Conservation (phyloP, 1,140 invertebrate species). For the Hypothenemus hampei region DNA sequence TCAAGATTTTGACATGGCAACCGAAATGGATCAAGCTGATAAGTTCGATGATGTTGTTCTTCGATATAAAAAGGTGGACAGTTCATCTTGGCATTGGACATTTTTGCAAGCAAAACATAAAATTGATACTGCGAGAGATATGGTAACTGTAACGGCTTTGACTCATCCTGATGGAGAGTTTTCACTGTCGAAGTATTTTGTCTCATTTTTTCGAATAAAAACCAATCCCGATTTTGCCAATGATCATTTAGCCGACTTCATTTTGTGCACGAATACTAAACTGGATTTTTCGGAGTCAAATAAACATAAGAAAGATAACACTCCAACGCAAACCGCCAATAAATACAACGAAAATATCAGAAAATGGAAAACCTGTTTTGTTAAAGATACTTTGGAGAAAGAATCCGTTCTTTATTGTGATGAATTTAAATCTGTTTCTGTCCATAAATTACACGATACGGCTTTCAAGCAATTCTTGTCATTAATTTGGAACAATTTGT, state of each 20-base stretch:
- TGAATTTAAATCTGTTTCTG: not conserved
- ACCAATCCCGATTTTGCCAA: not conserved
- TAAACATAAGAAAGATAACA: not conserved
- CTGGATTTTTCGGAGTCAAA: slow-evolving; percentile 1
- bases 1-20: slow-evolving; percentile 11
- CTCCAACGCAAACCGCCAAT: not conserved
- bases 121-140: not conserved
- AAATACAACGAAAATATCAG: not conserved
- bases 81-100: not conserved
- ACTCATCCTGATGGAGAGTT: not conserved
- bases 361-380: not conserved
- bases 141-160: too few species aligned
- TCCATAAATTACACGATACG: not conserved
- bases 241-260: not conserved
- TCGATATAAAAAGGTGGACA: not conserved
- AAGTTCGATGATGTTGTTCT: slow-evolving; percentile 26
- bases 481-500: too few species aligned
- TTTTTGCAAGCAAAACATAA: slow-evolving; percentile 21
- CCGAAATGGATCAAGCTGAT: slow-evolving; percentile 24
- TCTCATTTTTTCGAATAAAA: slow-evolving; percentile 6
- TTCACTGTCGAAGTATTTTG: slow-evolving; percentile 8
- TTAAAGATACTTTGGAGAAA: not conserved
- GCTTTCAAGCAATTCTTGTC: not conserved
- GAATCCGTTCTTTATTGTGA: not conserved
- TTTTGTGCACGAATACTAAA: slow-evolving; percentile 9